Evolutionary conservation across 2,113 vertebrate genomes (phyloP), one percentile per base, ranked within the genome.

Genomic region (Laticauda laticaudata): DNA sequence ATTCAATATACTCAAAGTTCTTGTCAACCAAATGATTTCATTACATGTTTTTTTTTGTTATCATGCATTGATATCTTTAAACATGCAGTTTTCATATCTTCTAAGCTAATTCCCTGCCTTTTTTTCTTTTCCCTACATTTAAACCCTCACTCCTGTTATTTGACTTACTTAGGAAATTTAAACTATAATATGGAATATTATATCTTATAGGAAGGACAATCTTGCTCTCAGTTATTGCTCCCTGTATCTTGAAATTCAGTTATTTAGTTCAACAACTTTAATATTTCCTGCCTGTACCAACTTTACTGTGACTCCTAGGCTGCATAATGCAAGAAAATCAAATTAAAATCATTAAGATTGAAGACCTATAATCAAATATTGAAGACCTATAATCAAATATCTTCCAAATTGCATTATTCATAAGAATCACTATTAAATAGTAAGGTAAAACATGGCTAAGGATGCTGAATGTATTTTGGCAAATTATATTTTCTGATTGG

Each of bases 11-110:
- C 45, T 91, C 4, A 3, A 90, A 94, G 91, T 48, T 93, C 94
- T 92, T 94, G 93, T 57, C 92, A 69, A 88, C 93, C 81, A 92
- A 43, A 1, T 43, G 69, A 4, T 87, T 87, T 93, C 94, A 92
- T 55, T 69, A 91, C 92, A 95, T 94, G 86, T 91, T 96, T 95
- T 95, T 92, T 1, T 26, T 24, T 7, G 34, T 94, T 12, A 51
- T 54, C 15, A 10, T 34, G 29, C 53, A 55, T 34, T 18, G 51
- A 55, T 88, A n/a, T 55, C 18, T 51, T 24, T n/a, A 34, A 81
- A 81, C 8, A 81, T 43, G 34, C 34, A 81, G 7, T 8, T 81
- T 81, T 43, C 20, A 21, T 81, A 81, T 81, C 34, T 81, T 81
- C 34, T 43, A 6, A 81, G 18, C 6, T 81, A 81, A 43, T 43